Evolutionary conservation across 2,888 invertebrate genomes (phyloP).

Genomic region (Arctia plantaginis): DNA sequence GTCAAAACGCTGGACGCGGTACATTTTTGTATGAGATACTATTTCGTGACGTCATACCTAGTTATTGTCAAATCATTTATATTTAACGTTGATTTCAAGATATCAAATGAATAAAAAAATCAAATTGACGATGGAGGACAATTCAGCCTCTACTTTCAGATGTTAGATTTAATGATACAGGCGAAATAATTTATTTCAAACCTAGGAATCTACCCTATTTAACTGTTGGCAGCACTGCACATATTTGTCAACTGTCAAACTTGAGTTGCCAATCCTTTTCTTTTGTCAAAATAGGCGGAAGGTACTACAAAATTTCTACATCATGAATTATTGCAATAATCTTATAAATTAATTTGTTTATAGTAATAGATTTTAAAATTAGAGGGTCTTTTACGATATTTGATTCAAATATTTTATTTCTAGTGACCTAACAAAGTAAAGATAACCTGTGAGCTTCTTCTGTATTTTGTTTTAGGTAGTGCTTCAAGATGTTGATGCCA

Average conservation of each 20-base stretch:
- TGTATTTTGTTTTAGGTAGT: slow-evolving; percentile 74
- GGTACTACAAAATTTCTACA: slow-evolving; percentile 54
- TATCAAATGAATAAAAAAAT: too few relatives aligned
- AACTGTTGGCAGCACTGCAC: background rate
- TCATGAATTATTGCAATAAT: slow-evolving; percentile 55
- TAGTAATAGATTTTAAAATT: slow-evolving; percentile 20
- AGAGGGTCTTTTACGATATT: slow-evolving; percentile 18
- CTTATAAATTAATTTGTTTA: slow-evolving; percentile 31
- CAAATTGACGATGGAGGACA: too few relatives aligned
- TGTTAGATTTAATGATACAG: too few relatives aligned
- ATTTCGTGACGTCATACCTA: too few relatives aligned
- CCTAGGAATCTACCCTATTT: too few relatives aligned
- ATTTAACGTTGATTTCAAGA: too few relatives aligned
- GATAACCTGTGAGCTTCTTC: slow-evolving; percentile 62
- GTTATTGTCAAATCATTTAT: too few relatives aligned
- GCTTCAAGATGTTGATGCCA: slow-evolving; percentile 99
- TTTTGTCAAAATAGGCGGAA: slow-evolving; percentile 65
- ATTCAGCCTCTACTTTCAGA: too few relatives aligned
- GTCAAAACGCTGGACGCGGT: too few relatives aligned
- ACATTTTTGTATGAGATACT: too few relatives aligned
- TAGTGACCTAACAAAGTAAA: slow-evolving; percentile 36
- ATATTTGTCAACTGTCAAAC: slow-evolving; percentile 37
- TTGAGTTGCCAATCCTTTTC: slow-evolving; percentile 46
- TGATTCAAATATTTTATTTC: slow-evolving; percentile 49
- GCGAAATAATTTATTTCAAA: too few relatives aligned